Percentiles rank a stretch among this genome's conserved stretches.
Conservation (phyloP, 2,888 invertebrate genomes). For the Hydropsyche betteni region DNA sequence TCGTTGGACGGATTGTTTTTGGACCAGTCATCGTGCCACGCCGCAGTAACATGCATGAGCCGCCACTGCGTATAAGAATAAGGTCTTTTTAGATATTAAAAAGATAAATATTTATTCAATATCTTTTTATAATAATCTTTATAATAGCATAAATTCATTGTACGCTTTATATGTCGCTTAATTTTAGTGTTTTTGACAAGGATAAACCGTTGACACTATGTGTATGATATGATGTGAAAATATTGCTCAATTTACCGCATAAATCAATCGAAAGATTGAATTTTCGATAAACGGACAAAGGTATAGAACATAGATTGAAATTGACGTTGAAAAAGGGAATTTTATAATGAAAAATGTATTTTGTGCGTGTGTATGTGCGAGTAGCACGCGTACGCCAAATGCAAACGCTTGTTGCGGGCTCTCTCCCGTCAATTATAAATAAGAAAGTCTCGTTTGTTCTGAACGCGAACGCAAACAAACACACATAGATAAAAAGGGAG, state of each 20-base stretch:
- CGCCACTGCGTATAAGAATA: too few species aligned
- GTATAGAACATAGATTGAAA: neutral
- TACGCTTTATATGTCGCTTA: too few species aligned
- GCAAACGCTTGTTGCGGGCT: conserved; percentile 23
- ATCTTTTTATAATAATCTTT: too few species aligned
- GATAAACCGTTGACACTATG: too few species aligned
- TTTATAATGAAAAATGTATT: conserved; percentile 17
- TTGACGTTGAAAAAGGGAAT: conserved; percentile 6
- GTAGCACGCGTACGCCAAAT: conserved; percentile 12
- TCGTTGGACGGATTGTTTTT: too few species aligned
- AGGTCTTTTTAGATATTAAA: too few species aligned
- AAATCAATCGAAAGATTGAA: neutral
- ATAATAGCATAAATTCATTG: too few species aligned
- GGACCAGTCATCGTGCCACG: too few species aligned
- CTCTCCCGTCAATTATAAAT: conserved; percentile 20
- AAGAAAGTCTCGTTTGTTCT: conserved; percentile 26
- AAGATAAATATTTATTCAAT: too few species aligned
- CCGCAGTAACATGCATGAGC: too few species aligned
- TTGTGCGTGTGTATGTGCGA: neutral
- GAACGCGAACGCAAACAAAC: conserved; percentile 2
- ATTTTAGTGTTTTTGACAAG: too few species aligned
- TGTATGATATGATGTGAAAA: too few species aligned
- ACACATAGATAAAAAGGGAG: conserved; percentile 10
- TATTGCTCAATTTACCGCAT: neutral
- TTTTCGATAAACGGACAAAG: neutral